phyloP scores from a whole-genome alignment of 2,888 invertebrate genomes.

The Cryptocephalus primarius region DNA sequence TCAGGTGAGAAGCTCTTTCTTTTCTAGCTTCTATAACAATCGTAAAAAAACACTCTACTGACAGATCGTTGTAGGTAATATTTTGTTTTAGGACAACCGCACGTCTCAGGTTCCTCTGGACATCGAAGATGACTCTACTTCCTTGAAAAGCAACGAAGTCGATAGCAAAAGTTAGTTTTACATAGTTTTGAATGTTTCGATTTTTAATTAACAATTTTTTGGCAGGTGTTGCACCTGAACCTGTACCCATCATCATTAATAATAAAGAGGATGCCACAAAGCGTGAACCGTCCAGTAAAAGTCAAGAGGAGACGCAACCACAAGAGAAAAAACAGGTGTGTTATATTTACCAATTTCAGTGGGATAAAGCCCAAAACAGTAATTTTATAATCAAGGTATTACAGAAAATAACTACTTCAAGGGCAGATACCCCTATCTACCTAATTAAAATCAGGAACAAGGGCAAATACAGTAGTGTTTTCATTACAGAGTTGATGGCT shows the following conservation, averaged over 20 bases:
- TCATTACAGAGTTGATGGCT: no score
- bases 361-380: no score
- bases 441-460: no score
- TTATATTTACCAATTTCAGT: no score
- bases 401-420: no score
- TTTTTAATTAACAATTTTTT: not conserved
- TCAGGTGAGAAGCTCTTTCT: slow-evolving; percentile 36
- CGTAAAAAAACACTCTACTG: no score
- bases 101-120: slow-evolving; percentile 81
- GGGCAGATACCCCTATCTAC: no score
- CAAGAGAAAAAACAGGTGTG: slow-evolving; percentile 20
- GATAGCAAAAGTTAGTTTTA: slow-evolving; percentile 59
- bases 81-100: slow-evolving; percentile 42
- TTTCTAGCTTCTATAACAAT: slow-evolving; percentile 5
- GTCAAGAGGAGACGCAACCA: slow-evolving; percentile 7
- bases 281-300: slow-evolving; percentile 6
- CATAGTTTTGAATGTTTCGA: slow-evolving; percentile 2
- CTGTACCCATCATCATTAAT: slow-evolving; percentile 24
- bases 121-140: slow-evolving; percentile 85
- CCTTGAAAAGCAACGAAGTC: slow-evolving; percentile 72
- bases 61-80: not conserved
- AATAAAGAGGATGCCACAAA: slow-evolving; percentile 8
- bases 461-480: no score
- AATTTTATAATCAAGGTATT: no score
- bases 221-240: slow-evolving; percentile 28